Base-by-base conservation (phyloP, 2,888 invertebrate species). In the Muschampia plurimacula region DNA sequence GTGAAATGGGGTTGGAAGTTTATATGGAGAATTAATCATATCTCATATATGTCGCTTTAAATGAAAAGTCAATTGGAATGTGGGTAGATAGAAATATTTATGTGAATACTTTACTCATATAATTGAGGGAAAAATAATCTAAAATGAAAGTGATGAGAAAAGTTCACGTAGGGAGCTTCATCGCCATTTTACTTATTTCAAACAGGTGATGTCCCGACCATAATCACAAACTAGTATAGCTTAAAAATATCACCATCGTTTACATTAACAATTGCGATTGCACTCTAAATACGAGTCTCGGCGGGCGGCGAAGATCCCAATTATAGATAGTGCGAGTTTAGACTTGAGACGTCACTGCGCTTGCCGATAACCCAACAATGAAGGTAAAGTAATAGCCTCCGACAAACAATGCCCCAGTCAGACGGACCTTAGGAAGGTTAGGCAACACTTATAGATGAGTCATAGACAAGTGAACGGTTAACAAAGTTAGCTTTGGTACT, bases 291-390 rank as follows among this genome's bases (percentile, higher is more conserved):
- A 62, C 59, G 22, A 28, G 67, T 36, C 64, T 55, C 69, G 46
- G 73, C 74, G 72, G 71, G 59, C 74, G 74, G 65, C 62, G 63
- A 60, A 57, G 78, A 78, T 78, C 74, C 75, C 76, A 78, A 78
- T 78, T 78, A 78, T 77, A 78, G 78, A 78, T 78, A 77, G 74
- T 39, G 72, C 73, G 15, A 62, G 68, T 32, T 72, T 67, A 55
- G 75, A 70, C 75, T 67, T n/a, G 57, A 65, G 60, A 66, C 71
- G 71, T 71, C 71, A 49, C 66, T 6, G 32, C 59, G 12, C 4
- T 52, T 57, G 44, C 55, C 63, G 65, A 71, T 71, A 71, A 65
- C 65, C 64, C 65, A 36, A 65, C 70, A 59, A 41, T 57, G 66
- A 60, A 52, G 66, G n/a, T 52, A 52, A 60, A 49, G 71, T 71